A percentile compares a stretch with the other conserved stretches of the same genome.
phyloP scores from a whole-genome alignment of 2,888 invertebrate genomes.

The Agriotes lineatus region DNA sequence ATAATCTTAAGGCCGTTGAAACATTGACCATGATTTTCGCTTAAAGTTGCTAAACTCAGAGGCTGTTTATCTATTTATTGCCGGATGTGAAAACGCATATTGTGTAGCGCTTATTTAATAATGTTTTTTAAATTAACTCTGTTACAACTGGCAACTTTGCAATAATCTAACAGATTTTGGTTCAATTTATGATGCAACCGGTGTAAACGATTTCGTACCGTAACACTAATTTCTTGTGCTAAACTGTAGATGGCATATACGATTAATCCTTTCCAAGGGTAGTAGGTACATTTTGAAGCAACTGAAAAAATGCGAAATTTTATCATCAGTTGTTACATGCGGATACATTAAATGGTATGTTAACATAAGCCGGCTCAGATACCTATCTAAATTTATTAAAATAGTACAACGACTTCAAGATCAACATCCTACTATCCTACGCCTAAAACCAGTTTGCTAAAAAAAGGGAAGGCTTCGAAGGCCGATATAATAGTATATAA shows the following conservation, averaged over 20 bases:
- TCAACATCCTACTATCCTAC: constrained; percentile 14
- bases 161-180: not conserved
- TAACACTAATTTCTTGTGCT: no score
- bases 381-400: constrained; percentile 7
- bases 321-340: not conserved
- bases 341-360: not conserved
- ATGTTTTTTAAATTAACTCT: not conserved
- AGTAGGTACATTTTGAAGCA: no score
- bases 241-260: no score
- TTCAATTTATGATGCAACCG: constrained; percentile 10
- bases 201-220: not conserved
- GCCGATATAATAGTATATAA: constrained; percentile 34
- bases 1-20: no score
- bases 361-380: not conserved
- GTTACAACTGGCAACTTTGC: not conserved
- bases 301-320: not conserved
- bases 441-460: constrained; percentile 19
- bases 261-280: no score
- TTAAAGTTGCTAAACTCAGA: no score
- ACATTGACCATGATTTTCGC: no score
- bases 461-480: constrained; percentile 24
- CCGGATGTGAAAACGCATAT: no score
- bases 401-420: constrained; percentile 15
- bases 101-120: not conserved
- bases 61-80: no score